These are phyloP conservation scores for Oreocharis arfaki DNA, from an alignment of 2,113 vertebrate genomes.

Conservation along the genomic window DNA sequence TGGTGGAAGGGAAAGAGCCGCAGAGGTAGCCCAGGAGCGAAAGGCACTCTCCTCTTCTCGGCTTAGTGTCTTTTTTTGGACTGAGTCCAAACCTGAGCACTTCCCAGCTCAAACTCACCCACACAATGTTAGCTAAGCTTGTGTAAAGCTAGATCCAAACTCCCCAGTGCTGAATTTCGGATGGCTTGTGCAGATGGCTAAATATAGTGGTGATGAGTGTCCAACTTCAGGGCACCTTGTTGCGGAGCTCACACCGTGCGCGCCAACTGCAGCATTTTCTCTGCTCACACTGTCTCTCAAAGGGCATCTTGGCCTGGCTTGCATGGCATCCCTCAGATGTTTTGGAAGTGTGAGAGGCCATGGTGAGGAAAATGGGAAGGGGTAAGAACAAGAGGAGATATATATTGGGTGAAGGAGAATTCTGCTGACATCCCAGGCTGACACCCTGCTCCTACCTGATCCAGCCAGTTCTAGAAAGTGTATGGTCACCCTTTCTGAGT, in stretches of 20 bases:
- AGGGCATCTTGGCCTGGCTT: neutral
- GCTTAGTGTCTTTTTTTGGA: neutral
- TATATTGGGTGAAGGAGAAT: neutral
- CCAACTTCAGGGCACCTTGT: neutral
- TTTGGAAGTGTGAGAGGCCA: neutral
- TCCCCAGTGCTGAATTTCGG: neutral
- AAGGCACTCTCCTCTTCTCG: neutral
- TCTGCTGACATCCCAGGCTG: neutral
- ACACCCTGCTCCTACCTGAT: neutral
- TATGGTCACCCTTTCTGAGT: neutral
- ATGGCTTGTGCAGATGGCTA: neutral
- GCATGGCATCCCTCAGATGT: neutral
- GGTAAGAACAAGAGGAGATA: neutral
- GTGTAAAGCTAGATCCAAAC: neutral
- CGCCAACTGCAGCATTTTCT: rapidly evolving
- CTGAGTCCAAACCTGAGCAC: neutral
- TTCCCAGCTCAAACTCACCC: neutral
- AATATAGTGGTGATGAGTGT: neutral
- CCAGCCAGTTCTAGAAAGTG: neutral
- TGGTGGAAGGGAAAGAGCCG: neutral
- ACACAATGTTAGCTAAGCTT: neutral
- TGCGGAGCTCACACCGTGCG: rapidly evolving
- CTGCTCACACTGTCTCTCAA: neutral
- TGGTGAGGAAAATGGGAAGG: neutral
- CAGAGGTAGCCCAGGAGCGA: rapidly evolving